Base-by-base conservation (phyloP, 2,113 vertebrate genomes). In the Colinus virginianus region DNA sequence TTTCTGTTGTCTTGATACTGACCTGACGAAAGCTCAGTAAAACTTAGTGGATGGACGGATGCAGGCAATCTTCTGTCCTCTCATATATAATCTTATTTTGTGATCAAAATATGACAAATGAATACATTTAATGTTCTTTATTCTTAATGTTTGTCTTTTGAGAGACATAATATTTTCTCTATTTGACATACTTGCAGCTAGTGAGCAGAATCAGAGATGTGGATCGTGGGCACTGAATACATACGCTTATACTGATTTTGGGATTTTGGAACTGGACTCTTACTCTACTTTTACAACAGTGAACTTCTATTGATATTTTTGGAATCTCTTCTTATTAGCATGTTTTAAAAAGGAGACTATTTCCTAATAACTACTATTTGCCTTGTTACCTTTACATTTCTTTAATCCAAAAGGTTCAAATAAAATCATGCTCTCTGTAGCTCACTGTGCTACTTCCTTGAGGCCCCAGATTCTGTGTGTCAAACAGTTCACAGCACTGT, bases 321-420 rank as follows among this genome's bases (percentile, higher is more conserved):
- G 13, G 5, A 58, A 58, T 46, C 3, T 43, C 3, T 84, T 66
- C 26, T 46, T 46, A 19, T 51, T 76, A 28, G 19, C 6, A 7
- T 34, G 46, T 67, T 49, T 58, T 62, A 18, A 75, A 76, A 83
- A 45, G 38, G 2, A 70, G 2, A 4, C 32, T 49, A 5, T 67
- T 66, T 62, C 20, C 59, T 48, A 59, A 34, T 58, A 32, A 38
- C 46, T 32, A 22, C 12, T 49, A 53, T 83, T 93, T 88, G 74
- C 28, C 6, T 25, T 87, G 43, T 93, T 90, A 71, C 59, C 7
- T 49, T 91, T 87, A 83, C 26, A 48, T 82, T 84, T 75, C 23
- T 88, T 87, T 90, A 76, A 96, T 90, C 11, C 53, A 71, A 32
- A 70, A 51, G 55, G 68, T 96, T 74, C 70, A 81, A 87, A 94